Base-by-base conservation (phyloP, 2,113 vertebrate genomes). In the Eurypyga helias region DNA sequence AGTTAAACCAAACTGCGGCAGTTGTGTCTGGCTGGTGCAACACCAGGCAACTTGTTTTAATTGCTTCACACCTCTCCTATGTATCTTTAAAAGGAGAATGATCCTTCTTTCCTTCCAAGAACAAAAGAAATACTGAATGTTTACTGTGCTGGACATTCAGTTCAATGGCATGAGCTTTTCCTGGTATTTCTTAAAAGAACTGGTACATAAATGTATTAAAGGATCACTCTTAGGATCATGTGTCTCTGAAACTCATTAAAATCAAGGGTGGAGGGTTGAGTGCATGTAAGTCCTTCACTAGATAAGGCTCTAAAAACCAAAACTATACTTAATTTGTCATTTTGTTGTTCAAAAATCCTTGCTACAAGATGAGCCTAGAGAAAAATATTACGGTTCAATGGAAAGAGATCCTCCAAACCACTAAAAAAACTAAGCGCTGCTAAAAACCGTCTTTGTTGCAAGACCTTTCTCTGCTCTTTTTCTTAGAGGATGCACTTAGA, bases 301-400 rank as follows among this genome's bases (percentile, higher is more conserved):
- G 89, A 84, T 87, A 92, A 87, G 73, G 34, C 52, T 89, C 76
- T 91, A 87, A 61, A 89, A 90, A 82, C 91, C 67, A 94, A 89
- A 81, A 75, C 67, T 34, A 67, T 11, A 69, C 54, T 48, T 92
- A 92, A 94, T 81, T 89, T 95, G 79, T 60, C 76, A 70, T 95
- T 89, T 94, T 88, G 78, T 78, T 83, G 48, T 71, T 75, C 72
- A 75, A 94, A 90, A 52, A 81, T 60, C 65, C 69, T 55, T 72
- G 51, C 89, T 94, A 96, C 94, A 82, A 12, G 57, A 54, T 41
- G 55, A 94, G 49, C 61, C 86, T 76, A 90, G 86, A 95, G 93
- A 94, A 83, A 97, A 96, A 87, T 84, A 95, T 72, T 91, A 90
- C 62, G 67, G 86, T 91, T 94, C 90, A 92, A 46, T n/a, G 38